phyloP scores from a whole-genome alignment of 2,888 invertebrate genomes.

The Corythucha ciliata region DNA sequence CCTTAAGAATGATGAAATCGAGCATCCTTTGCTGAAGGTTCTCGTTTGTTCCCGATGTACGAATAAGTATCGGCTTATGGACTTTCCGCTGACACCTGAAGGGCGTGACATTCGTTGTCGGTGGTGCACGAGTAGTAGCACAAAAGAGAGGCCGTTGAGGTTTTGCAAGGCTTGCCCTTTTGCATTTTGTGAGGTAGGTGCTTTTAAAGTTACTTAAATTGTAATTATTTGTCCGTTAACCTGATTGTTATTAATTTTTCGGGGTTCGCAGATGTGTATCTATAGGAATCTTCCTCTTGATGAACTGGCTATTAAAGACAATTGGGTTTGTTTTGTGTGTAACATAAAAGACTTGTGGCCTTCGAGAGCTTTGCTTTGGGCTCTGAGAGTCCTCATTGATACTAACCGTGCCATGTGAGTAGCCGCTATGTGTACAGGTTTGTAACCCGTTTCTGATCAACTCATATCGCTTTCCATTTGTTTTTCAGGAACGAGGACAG shows the following conservation, averaged over 20 bases:
- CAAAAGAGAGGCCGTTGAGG: slow-evolving; percentile 18
- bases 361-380: slow-evolving; percentile 26
- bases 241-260: not conserved
- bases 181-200: slow-evolving; percentile 27
- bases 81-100: slow-evolving; percentile 17
- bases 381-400: slow-evolving; percentile 21
- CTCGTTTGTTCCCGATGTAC: slow-evolving; percentile 25
- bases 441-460: not conserved
- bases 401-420: slow-evolving; percentile 20
- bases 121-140: slow-evolving; percentile 24
- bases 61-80: slow-evolving; percentile 18
- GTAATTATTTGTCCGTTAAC: not conserved
- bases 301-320: slow-evolving; percentile 8
- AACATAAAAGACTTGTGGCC: slow-evolving; percentile 26
- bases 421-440: not conserved
- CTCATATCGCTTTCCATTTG: not conserved
- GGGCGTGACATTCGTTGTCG: slow-evolving; percentile 25
- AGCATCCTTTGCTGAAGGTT: slow-evolving; percentile 27
- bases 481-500: slow-evolving; percentile 20
- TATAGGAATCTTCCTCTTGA: slow-evolving; percentile 22
- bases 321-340: slow-evolving; percentile 27
- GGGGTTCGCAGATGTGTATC: slow-evolving; percentile 19
- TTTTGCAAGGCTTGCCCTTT: slow-evolving; percentile 28
- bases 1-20: slow-evolving; percentile 20
- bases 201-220: too few species aligned